phyloP scores from a whole-genome alignment of 1,140 invertebrate genomes.

The Homarus americanus region DNA sequence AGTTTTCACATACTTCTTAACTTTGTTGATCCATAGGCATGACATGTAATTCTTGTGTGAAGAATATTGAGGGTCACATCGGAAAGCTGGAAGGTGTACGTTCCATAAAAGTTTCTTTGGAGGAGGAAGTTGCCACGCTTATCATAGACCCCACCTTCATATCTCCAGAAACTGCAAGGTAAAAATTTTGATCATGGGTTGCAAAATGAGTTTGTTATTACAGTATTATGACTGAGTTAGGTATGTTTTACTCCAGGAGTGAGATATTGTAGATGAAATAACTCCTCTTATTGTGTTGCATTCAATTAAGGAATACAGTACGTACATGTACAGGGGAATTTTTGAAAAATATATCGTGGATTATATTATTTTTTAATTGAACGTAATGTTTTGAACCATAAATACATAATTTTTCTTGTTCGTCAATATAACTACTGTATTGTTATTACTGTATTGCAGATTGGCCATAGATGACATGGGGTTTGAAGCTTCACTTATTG shows the following conservation, averaged over 20 bases:
- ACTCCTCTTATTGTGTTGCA: no score
- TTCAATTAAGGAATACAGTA: no score
- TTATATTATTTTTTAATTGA: not conserved
- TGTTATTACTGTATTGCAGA: slow-evolving; percentile 53
- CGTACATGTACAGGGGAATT: no score
- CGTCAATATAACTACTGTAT: not conserved
- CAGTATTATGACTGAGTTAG: no score
- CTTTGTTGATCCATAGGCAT: slow-evolving; percentile 82
- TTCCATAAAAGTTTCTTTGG: slow-evolving; percentile 77
- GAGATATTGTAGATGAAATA: no score
- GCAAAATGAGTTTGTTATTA: no score
- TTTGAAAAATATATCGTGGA: not conserved
- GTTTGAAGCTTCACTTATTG: slow-evolving; percentile 75
- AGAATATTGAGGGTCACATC: slow-evolving; percentile 85
- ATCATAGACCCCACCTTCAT: slow-evolving; percentile 81
- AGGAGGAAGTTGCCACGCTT: slow-evolving; percentile 84
- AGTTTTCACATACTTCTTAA: not conserved
- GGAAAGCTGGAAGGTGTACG: slow-evolving; percentile 81
- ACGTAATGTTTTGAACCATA: not conserved
- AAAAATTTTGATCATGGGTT: no score
- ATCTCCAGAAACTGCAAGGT: slow-evolving; percentile 52
- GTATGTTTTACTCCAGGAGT: no score
- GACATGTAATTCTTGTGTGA: slow-evolving; percentile 91
- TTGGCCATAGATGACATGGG: slow-evolving; percentile 78
- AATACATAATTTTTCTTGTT: not conserved